Evolutionary conservation across 2,797 vertebrate species (phyloP).

Genomic region (Rhabdomys pumilio): DNA sequence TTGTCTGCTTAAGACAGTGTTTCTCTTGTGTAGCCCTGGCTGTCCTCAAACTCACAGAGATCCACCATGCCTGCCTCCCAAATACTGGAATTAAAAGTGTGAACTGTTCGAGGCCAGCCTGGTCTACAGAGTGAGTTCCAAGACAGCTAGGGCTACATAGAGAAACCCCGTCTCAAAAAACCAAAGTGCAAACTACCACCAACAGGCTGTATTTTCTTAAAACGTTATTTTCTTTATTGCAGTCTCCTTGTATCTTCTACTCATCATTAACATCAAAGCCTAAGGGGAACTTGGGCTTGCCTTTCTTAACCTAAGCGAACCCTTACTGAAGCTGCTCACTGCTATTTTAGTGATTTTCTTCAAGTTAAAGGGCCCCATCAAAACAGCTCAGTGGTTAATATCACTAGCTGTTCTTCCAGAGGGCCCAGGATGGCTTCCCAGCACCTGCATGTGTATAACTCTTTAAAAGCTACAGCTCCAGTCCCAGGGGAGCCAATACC

Average conservation of each 20-base stretch:
- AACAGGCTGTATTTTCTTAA: constrained; percentile 17
- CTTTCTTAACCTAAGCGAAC: constrained; percentile 16
- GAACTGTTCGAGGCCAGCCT: no score
- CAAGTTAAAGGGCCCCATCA: constrained; percentile 18
- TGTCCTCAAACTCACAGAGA: neutral
- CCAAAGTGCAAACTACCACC: neutral
- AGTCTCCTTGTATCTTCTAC: constrained; percentile 45
- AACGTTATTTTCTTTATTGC: constrained; percentile 24
- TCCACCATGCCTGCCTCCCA: neutral
- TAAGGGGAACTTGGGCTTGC: neutral
- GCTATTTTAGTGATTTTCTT: constrained; percentile 35
- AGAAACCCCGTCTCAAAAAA: no score
- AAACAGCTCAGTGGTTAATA: neutral
- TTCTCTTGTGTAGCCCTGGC: neutral
- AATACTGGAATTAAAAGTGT: neutral
- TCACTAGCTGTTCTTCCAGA: neutral
- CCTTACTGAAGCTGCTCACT: neutral
- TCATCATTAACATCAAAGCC: constrained; percentile 35
- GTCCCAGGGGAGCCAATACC: neutral
- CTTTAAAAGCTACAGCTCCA: neutral
- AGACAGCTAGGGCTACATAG: no score
- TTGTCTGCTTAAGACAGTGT: neutral
- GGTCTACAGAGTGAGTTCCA: no score
- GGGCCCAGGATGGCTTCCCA: neutral
- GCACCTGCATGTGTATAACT: neutral